phyloP scores from a whole-genome alignment of 2,797 vertebrate species.

The Syndactyla subalaris region DNA sequence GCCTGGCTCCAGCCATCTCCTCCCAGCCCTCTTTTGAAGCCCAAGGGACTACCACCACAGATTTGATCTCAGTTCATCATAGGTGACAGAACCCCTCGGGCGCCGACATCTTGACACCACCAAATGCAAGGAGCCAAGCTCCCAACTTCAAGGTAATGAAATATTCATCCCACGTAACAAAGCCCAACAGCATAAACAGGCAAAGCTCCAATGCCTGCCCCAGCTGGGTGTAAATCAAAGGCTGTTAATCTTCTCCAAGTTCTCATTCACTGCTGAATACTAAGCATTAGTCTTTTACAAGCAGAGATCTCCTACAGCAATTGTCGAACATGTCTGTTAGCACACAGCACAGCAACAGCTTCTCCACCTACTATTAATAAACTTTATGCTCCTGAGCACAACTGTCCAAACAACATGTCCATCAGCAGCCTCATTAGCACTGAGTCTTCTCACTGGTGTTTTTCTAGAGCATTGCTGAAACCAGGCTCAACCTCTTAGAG shows the following conservation, averaged over 20 bases:
- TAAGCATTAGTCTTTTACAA: constrained; percentile 1
- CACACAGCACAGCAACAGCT: constrained; percentile 16
- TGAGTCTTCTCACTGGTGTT: neutral
- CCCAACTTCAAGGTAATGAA: neutral
- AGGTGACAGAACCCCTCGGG: neutral
- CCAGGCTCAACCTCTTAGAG: neutral
- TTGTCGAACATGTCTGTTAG: neutral
- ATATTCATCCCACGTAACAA: constrained; percentile 16
- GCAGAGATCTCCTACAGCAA: neutral
- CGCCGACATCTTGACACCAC: fast-evolving
- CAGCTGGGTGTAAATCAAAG: constrained; percentile 51
- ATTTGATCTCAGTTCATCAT: neutral
- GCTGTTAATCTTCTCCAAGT: constrained; percentile 48
- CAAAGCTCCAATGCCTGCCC: neutral
- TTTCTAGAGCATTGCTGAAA: constrained; percentile 1
- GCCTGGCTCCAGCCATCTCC: neutral
- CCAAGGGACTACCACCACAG: neutral
- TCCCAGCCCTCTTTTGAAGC: neutral
- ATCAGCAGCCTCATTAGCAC: neutral
- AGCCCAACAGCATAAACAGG: constrained; percentile 29
- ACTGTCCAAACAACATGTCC: constrained; percentile 18
- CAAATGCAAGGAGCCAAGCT: neutral
- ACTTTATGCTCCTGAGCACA: constrained; percentile 3
- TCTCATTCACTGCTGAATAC: neutral
- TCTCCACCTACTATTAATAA: constrained; percentile 57